A percentile compares a stretch with the other conserved stretches of the same genome.
Evolutionary conservation across 30 jellyfish, hydroid and myxozoan genomes (phyloP).

Genomic region (Turritopsis rubra): DNA sequence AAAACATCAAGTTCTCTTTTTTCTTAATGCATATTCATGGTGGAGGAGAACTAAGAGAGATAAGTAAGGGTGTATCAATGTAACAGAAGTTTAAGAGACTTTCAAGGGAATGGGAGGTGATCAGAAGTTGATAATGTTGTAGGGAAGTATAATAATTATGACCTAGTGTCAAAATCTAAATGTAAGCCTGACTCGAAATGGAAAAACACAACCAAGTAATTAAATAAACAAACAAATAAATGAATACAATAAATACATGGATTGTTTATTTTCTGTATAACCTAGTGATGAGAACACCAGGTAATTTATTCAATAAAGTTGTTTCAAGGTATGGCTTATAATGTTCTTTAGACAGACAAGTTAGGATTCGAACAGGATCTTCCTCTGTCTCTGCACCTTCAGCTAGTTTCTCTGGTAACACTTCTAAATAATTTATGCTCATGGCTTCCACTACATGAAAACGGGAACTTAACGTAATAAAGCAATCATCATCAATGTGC

Average conservation of each 20-base stretch:
- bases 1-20: too few relatives aligned
- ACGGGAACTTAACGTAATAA: conserved; percentile 10
- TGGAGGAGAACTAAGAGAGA: too few relatives aligned
- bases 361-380: background rate
- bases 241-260: too few relatives aligned
- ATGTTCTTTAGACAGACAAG: background rate
- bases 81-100: too few relatives aligned
- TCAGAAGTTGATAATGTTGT: too few relatives aligned
- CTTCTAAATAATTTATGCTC: background rate
- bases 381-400: background rate
- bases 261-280: background rate
- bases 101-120: too few relatives aligned
- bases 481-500: background rate
- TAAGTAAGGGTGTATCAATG: too few relatives aligned
- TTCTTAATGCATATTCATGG: too few relatives aligned
- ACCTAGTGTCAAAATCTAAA: too few relatives aligned
- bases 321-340: background rate
- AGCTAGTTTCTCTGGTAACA: background rate
- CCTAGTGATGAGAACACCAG: conserved; percentile 10
- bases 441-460: background rate
- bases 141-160: too few relatives aligned
- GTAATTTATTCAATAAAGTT: background rate
- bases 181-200: too few relatives aligned
- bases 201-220: background rate
- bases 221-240: background rate